Evolutionary conservation across 1,140 invertebrate species (phyloP).

Genomic region (Radopholus similis): DNA sequence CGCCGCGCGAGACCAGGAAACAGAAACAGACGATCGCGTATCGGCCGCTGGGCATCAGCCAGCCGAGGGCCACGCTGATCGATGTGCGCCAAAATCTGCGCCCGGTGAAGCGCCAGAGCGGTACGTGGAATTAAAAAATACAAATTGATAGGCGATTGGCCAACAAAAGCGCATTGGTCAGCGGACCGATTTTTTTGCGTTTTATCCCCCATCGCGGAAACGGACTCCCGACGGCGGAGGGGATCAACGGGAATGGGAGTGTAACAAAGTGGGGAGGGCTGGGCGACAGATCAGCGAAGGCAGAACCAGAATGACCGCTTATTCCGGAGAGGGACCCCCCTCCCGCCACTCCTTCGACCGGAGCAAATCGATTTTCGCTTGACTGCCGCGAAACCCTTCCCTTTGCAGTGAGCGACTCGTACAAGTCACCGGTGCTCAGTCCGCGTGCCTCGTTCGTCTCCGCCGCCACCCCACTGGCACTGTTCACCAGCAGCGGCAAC

Average conservation of each 20-base stretch:
- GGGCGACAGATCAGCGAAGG: background rate
- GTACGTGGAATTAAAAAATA: constrained; percentile 4
- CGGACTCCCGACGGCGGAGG: too few species aligned
- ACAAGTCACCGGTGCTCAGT: too few species aligned
- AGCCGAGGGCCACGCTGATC: constrained; percentile 9
- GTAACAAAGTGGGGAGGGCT: background rate
- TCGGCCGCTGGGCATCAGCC: constrained; percentile 4
- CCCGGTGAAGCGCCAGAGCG: constrained; percentile 21
- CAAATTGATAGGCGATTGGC: background rate
- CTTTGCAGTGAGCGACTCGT: too few species aligned
- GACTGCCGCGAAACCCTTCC: too few species aligned
- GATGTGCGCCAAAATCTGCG: constrained; percentile 27
- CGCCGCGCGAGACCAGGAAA: background rate
- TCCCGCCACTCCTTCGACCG: too few species aligned
- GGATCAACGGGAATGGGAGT: too few species aligned
- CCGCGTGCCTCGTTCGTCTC: too few species aligned
- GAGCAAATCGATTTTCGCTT: too few species aligned
- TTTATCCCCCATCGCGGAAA: too few species aligned
- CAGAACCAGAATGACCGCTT: background rate
- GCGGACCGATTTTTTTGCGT: background rate
- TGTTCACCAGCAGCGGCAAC: too few species aligned
- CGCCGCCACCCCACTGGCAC: too few species aligned
- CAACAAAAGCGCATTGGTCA: background rate
- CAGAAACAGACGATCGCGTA: background rate
- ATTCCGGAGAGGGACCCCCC: too few species aligned